These are phyloP conservation scores for Cynopterus sphinx DNA, from an alignment of 2,797 vertebrate genomes.

Conservation along the genomic window DNA sequence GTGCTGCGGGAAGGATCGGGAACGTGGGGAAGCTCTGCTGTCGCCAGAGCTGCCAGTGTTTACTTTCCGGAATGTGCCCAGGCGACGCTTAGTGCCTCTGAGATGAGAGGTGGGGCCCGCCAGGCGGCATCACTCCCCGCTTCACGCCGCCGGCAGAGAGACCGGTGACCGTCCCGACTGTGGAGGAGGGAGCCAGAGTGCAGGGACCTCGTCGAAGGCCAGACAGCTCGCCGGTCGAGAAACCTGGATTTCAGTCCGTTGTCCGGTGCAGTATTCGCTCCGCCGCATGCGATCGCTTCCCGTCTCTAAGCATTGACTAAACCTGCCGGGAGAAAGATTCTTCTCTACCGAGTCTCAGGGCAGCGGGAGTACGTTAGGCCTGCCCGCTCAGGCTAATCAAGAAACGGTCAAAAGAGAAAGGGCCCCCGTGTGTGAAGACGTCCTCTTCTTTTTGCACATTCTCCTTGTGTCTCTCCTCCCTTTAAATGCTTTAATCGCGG, in stretches of 20 bases:
- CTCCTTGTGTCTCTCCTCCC: background rate
- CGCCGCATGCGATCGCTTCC: rapidly evolving
- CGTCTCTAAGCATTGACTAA: background rate
- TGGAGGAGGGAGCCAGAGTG: background rate
- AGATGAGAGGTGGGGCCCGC: background rate
- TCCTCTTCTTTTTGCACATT: background rate
- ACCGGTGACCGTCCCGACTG: background rate
- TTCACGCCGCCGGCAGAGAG: background rate
- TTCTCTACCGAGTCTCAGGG: background rate
- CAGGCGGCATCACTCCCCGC: background rate
- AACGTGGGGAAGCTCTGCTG: background rate
- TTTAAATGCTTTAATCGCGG: background rate
- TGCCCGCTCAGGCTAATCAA: background rate
- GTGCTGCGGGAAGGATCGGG: background rate
- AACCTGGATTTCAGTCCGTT: background rate
- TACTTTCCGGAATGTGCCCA: background rate
- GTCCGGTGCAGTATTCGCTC: background rate
- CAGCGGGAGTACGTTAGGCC: background rate
- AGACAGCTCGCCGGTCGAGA: background rate
- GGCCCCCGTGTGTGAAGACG: background rate
- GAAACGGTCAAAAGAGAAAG: background rate
- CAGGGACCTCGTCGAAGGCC: background rate
- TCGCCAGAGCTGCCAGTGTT: background rate
- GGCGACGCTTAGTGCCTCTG: background rate
- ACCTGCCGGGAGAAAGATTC: background rate